A percentile compares a stretch with the other conserved stretches of the same genome.
phyloP scores from a whole-genome alignment of 2,888 invertebrate species.

The Drosophila parthenogenetica region DNA sequence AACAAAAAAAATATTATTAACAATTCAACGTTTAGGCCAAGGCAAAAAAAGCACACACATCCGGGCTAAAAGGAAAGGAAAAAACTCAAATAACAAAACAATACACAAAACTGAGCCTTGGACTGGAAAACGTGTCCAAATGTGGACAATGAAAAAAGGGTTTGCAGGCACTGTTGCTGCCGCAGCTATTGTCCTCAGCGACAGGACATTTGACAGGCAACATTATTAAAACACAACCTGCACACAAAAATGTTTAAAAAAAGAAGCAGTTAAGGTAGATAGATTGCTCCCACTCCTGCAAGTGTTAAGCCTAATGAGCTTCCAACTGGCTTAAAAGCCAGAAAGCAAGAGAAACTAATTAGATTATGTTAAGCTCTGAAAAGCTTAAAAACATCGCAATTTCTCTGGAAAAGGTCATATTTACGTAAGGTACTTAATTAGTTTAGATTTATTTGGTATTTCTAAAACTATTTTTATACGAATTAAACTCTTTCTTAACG shows the following conservation, averaged over 20 bases:
- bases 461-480: too few relatives aligned
- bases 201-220: conserved; percentile 44
- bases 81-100: conserved; percentile 57
- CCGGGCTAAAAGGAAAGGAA: conserved; percentile 43
- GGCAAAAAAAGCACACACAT: conserved; percentile 55
- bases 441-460: too few relatives aligned
- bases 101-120: conserved; percentile 55
- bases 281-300: conserved; percentile 8
- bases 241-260: not conserved
- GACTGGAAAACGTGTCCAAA: conserved; percentile 33
- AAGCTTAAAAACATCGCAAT: not conserved
- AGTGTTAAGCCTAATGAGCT: conserved; percentile 28
- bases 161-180: conserved; percentile 14
- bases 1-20: conserved; percentile 50
- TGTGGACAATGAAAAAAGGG: conserved; percentile 46
- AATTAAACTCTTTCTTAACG: too few relatives aligned
- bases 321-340: conserved; percentile 12
- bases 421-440: not conserved
- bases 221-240: conserved; percentile 49
- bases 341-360: conserved; percentile 10
- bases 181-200: conserved; percentile 13
- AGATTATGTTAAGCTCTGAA: conserved; percentile 11
- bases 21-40: conserved; percentile 75
- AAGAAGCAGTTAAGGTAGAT: not conserved
- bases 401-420: not conserved